Conservation (phyloP, 2,888 invertebrate genomes). For the Yponomeuta sedellus region DNA sequence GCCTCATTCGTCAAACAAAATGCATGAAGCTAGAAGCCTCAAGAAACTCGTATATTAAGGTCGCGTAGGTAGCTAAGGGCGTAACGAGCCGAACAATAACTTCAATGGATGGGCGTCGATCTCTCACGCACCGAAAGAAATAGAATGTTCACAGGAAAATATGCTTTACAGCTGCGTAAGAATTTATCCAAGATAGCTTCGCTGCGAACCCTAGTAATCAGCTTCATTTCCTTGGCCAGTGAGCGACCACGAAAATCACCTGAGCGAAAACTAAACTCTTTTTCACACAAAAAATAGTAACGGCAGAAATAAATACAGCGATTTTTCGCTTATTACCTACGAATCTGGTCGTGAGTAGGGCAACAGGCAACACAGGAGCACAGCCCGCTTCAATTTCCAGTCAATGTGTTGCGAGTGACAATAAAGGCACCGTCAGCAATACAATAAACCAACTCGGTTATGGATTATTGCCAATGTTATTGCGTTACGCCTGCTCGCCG, state of each 20-base stretch:
- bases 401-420: neutral
- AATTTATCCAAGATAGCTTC: no score
- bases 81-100: neutral
- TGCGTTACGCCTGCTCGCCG: constrained; percentile 1
- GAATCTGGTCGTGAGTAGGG: no score
- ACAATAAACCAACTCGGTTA: constrained; percentile 12
- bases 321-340: no score
- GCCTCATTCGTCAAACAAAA: neutral
- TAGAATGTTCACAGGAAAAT: neutral
- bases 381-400: neutral
- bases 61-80: neutral
- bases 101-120: neutral
- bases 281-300: no score
- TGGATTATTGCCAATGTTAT: constrained; percentile 14
- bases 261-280: no score
- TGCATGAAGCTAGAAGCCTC: neutral
- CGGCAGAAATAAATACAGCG: no score
- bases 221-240: no score
- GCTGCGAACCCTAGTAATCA: no score
- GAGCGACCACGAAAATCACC: no score
- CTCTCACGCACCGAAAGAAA: neutral
- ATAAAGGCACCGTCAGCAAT: constrained; percentile 4
- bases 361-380: no score
- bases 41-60: neutral
- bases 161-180: neutral